Base-by-base conservation (phyloP, 2,797 vertebrate genomes). In the Sebastes nivosus region DNA sequence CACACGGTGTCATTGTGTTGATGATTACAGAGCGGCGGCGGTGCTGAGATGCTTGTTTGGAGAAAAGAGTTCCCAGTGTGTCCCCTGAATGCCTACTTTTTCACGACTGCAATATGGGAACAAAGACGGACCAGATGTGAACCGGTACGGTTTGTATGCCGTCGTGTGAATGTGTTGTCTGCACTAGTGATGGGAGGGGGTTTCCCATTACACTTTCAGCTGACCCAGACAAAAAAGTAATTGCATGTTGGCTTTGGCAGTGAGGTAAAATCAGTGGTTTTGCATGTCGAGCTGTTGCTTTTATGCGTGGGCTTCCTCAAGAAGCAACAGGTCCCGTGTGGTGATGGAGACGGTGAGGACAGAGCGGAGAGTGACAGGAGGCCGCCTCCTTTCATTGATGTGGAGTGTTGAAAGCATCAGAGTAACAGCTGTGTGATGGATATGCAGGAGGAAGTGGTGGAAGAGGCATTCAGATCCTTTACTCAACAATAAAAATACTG, bases 91-190 rank as follows among this genome's bases (percentile, higher is more conserved):
- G 80, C 67, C 63, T 61, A 3, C 75, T 60, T 87, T 72, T 89
- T 73, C 86, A 83, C 30, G 9, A 76, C 89, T 85, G 83, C 82
- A 82, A 82, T 73, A 81, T 73, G 72, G 85, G 82, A 93, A 93
- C 89, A 92, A 90, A 93, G 91, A 80, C 36, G 18, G 84, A 92
- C 81, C 93, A 95, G 93, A 89, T 94, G 92, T 90, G 85, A 70
- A 59, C 66, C 38, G 76, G 4, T 34, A 46, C 14, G 10, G 54
- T 77, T 71, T 81, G 67, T 72, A 20, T 38, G 67, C 57, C 64
- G 52, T 52, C 52, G 71, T 85, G 85, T 75, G 79, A 80, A 61
- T 72, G 68, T 38, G 36, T 38, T 82, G 50, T 58, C 79, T 46
- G 60, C 18, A 74, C 13, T 14, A 6, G 29, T 6, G 30, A 4